These are phyloP conservation scores for Sthenelais limicola DNA, from an alignment of 2,888 invertebrate genomes.

Conservation along the genomic window DNA sequence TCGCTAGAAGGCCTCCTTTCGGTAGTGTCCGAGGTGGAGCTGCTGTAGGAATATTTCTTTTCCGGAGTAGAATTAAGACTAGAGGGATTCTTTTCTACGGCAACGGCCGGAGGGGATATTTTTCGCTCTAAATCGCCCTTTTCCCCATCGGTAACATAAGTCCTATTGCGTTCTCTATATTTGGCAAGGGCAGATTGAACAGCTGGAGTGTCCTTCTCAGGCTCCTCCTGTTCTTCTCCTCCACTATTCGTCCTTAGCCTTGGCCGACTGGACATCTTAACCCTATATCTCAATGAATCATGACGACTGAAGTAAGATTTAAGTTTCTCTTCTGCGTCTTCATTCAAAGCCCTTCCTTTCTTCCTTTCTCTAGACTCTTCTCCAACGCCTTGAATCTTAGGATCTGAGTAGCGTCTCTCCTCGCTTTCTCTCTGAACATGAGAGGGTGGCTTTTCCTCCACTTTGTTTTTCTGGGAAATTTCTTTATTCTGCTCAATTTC, in stretches of 20 bases:
- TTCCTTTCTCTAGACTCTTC: not conserved
- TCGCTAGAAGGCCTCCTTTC: too few relatives aligned
- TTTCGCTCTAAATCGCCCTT: slow-evolving; percentile 4
- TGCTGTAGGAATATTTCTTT: too few relatives aligned
- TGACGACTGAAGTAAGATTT: slow-evolving; percentile 33
- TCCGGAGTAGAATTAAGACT: too few relatives aligned
- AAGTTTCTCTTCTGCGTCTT: slow-evolving; percentile 25
- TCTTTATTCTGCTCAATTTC: too few relatives aligned
- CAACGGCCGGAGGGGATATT: slow-evolving; percentile 6
- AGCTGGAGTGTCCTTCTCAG: slow-evolving; percentile 22
- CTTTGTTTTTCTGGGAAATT: too few relatives aligned
- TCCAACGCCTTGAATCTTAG: not conserved
- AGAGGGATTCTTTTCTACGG: too few relatives aligned
- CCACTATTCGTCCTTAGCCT: slow-evolving; percentile 16
- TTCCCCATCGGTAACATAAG: not conserved
- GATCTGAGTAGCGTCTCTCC: slow-evolving; percentile 6
- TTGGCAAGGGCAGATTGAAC: not conserved
- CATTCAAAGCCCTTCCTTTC: slow-evolving; percentile 18
- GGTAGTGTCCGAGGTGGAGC: too few relatives aligned
- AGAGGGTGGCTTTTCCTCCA: not conserved
- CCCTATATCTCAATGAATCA: slow-evolving; percentile 17
- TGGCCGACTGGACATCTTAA: not conserved
- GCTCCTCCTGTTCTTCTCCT: slow-evolving; percentile 20
- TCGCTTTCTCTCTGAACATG: not conserved
- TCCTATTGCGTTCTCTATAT: not conserved